phyloP scores from a whole-genome alignment of 2,888 invertebrate genomes.

The Platypus cylindrus region DNA sequence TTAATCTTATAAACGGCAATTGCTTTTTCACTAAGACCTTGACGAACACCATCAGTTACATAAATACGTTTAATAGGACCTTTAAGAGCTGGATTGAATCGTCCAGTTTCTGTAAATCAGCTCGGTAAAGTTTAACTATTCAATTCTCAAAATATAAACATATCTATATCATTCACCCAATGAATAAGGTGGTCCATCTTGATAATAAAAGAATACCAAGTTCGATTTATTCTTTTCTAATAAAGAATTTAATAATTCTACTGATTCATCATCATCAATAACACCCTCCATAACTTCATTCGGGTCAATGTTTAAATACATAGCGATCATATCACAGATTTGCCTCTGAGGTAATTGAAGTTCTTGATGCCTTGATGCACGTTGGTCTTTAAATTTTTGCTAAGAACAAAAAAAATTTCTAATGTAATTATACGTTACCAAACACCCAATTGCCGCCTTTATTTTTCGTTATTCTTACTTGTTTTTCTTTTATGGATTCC shows the following conservation, averaged over 20 bases:
- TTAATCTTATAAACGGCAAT: slow-evolving; percentile 57
- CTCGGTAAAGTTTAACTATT: neutral
- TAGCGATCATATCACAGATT: slow-evolving; percentile 53
- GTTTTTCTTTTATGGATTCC: slow-evolving; percentile 23
- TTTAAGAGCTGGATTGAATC: slow-evolving; percentile 38
- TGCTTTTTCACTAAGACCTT: slow-evolving; percentile 47
- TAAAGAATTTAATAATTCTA: slow-evolving; percentile 48
- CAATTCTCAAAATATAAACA: neutral
- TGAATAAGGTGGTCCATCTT: slow-evolving; percentile 49
- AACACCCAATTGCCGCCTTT: too few relatives aligned
- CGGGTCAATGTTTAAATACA: slow-evolving; percentile 40
- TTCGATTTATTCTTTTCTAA: slow-evolving; percentile 42
- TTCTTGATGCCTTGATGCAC: slow-evolving; percentile 35
- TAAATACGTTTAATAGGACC: slow-evolving; percentile 42
- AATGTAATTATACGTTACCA: too few relatives aligned
- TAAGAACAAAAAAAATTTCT: too few relatives aligned
- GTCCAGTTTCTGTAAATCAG: slow-evolving; percentile 43
- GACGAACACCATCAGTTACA: slow-evolving; percentile 44
- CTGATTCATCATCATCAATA: slow-evolving; percentile 50
- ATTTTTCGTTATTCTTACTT: slow-evolving; percentile 18
- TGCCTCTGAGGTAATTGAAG: slow-evolving; percentile 47
- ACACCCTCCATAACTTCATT: slow-evolving; percentile 56
- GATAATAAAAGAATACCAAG: slow-evolving; percentile 54
- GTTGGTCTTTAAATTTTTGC: slow-evolving; percentile 49
- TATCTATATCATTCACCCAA: slow-evolving; percentile 39